Evolutionary conservation across 2,113 vertebrate species (phyloP).

Genomic region (Coptodon bakossiorum): DNA sequence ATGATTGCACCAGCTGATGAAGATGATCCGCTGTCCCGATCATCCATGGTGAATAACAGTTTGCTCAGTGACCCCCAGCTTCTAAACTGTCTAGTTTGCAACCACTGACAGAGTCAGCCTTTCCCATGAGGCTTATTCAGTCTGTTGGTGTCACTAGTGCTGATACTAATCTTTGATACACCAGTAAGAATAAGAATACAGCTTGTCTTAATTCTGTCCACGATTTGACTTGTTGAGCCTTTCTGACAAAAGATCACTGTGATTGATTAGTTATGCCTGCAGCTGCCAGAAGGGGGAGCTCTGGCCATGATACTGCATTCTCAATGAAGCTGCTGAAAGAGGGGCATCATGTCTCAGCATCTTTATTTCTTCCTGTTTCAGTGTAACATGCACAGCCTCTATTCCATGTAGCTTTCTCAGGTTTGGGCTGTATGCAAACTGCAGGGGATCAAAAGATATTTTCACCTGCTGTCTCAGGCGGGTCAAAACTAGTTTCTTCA

Average conservation of each 20-base stretch:
- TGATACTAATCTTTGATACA: neutral
- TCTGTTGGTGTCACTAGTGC: neutral
- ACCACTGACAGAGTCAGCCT: neutral
- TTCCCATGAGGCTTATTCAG: neutral
- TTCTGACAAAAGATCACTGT: neutral
- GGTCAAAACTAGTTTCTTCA: no score
- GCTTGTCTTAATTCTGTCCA: neutral
- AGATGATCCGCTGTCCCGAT: no score
- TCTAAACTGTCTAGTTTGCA: neutral
- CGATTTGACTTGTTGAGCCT: neutral
- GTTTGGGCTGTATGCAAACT: no score
- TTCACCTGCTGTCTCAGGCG: no score
- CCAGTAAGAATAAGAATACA: neutral
- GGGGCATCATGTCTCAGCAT: no score
- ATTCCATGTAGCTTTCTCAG: no score
- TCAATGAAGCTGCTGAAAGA: neutral
- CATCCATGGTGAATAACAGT: neutral
- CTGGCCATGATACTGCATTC: neutral
- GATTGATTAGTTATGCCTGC: neutral
- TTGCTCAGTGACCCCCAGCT: neutral
- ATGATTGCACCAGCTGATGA: no score
- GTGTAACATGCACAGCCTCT: no score
- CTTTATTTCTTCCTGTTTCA: no score
- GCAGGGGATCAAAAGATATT: no score
- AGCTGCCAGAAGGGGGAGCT: neutral